Conservation (phyloP, 2,113 vertebrate genomes). For the Mellivora capensis region DNA sequence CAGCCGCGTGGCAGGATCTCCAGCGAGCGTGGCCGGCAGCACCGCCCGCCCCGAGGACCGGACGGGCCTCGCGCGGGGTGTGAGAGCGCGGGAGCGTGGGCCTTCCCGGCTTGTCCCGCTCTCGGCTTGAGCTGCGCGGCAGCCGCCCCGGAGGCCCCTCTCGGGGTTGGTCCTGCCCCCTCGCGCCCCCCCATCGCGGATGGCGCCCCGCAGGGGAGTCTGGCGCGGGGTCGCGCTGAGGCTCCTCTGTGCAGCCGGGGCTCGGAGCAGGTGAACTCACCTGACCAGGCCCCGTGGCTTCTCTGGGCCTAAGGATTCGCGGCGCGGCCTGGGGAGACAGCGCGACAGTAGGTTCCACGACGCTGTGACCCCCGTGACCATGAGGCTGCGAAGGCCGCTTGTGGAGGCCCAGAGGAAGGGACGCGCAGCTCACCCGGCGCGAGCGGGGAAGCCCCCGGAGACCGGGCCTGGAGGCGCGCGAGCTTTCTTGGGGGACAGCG, state of each 20-base stretch:
- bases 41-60: fast-evolving
- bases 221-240: too few relatives aligned
- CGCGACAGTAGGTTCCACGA: too few relatives aligned
- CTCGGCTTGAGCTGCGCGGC: not conserved
- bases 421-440: fast-evolving
- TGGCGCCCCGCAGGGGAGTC: not conserved
- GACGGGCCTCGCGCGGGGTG: fast-evolving
- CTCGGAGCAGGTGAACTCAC: not conserved
- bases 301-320: not conserved
- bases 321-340: not conserved
- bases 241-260: not conserved
- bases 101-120: not conserved
- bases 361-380: not conserved
- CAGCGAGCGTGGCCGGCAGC: fast-evolving
- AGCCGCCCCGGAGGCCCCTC: not conserved
- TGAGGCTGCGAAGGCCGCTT: fast-evolving
- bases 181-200: too few relatives aligned
- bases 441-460: not conserved
- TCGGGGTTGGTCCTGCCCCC: fast-evolving
- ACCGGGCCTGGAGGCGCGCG: fast-evolving
- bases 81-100: not conserved
- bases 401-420: not conserved
- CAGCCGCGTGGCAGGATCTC: not conserved
- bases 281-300: not conserved
- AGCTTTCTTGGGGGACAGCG: not conserved